Percentiles rank a stretch among this genome's conserved stretches.
These are phyloP conservation scores for Molanna angustata DNA, from an alignment of 2,888 invertebrate genomes.

Conservation along the genomic window DNA sequence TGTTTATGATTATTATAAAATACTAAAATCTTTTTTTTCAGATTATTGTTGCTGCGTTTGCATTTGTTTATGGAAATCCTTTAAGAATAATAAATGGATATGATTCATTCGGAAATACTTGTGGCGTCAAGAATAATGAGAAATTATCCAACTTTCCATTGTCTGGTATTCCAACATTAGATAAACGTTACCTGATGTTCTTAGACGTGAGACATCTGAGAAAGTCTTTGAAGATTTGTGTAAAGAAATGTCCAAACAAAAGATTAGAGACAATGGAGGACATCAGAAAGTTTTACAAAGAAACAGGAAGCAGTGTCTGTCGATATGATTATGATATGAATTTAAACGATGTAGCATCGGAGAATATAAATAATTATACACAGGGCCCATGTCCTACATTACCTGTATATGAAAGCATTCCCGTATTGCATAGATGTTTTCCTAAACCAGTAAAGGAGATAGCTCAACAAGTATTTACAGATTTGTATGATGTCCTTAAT, in stretches of 20 bases:
- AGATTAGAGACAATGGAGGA: constrained; percentile 63
- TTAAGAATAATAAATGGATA: constrained; percentile 84
- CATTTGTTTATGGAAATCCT: constrained; percentile 86
- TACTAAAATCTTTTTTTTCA: constrained; percentile 18
- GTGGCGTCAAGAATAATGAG: constrained; percentile 79
- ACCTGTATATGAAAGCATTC: constrained; percentile 74
- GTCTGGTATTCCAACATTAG: constrained; percentile 77
- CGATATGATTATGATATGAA: constrained; percentile 65
- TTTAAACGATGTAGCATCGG: constrained; percentile 38
- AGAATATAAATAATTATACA: constrained; percentile 57
- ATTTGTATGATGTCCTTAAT: constrained; percentile 79
- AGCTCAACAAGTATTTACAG: constrained; percentile 60
- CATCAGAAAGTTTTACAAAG: constrained; percentile 67
- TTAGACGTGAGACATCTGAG: constrained; percentile 75
- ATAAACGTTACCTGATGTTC: constrained; percentile 79
- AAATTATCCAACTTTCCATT: constrained; percentile 68
- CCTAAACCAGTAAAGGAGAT: constrained; percentile 70
- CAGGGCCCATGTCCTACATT: constrained; percentile 78
- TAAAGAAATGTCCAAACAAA: constrained; percentile 78
- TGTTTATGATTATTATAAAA: no score
- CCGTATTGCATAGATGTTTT: constrained; percentile 85
- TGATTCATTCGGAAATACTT: constrained; percentile 93
- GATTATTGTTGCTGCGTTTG: constrained; percentile 83
- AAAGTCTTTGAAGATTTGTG: constrained; percentile 82
- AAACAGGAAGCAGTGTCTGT: constrained; percentile 75